Base-by-base conservation (phyloP, 2,888 invertebrate species). In the Platypus cylindrus region DNA sequence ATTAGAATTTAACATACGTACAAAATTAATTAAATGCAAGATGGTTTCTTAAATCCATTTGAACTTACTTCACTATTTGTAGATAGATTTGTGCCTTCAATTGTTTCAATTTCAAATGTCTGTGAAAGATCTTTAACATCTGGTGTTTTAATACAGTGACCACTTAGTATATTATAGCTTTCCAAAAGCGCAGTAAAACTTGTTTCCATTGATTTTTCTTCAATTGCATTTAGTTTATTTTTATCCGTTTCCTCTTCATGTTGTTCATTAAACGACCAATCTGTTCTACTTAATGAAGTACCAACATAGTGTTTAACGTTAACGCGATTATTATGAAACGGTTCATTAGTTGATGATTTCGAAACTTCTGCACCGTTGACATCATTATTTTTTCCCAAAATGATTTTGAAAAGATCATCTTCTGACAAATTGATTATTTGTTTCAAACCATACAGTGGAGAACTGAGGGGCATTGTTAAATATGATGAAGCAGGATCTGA, bases 371-470 rank as follows among this genome's bases (percentile, higher is more conserved):
- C 28, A 8, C 25, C 27, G 5, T 32, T 32, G 14, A 30, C 42
- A 14, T 49, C 44, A 32, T 46, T 48, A 57, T 60, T 54, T 55
- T 66, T 70, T 14, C 67, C 69, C 26, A 82, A 60, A 46, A 82
- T 79, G 24, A 75, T 76, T 55, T 74, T 71, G 22, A 82, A 59
- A 14, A 78, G 78, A 55, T 80, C 80, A 53, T 81, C 79, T 56
- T 80, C 78, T 53, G 73, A 72, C 3, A 79, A 55, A 9, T 65
- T 64, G 25, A 70, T 51, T 58, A 69, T 66, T 44, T 62, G 60
- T 4, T 68, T 67, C 29, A 72, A 54, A 46, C 64, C 53, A 46
- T 63, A 65, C 57, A 55, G 56, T 55, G 64, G 52, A 49, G 67
- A 44, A 52, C 58, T 54, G 52, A 65, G 48, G 46, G 65, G 50